Conservation (phyloP, 2,113 vertebrate genomes). For the Genyomyrus donnyi region DNA sequence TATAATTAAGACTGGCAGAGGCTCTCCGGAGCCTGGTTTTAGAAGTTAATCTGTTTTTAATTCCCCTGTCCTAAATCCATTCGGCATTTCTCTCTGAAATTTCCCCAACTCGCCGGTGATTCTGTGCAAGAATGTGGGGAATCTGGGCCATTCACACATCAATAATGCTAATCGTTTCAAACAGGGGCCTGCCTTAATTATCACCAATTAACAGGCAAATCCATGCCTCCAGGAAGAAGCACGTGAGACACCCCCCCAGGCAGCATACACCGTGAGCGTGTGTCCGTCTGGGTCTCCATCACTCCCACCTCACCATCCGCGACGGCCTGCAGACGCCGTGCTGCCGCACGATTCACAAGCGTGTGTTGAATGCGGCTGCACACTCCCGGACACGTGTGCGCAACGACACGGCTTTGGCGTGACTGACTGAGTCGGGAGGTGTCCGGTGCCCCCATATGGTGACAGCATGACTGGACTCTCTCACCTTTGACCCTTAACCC, state of each 20-base stretch:
- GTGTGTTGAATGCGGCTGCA: background rate
- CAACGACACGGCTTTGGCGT: background rate
- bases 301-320: background rate
- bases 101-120: background rate
- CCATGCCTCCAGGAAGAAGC: background rate
- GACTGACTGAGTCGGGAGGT: background rate
- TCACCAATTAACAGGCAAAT: background rate
- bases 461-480: background rate
- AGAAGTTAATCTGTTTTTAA: conserved; percentile 7
- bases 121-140: background rate
- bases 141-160: background rate
- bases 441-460: background rate
- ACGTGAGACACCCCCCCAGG: background rate
- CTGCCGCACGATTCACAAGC: background rate
- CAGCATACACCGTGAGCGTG: background rate
- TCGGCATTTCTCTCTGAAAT: background rate
- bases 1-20: conserved; percentile 5
- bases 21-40: background rate
- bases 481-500: background rate
- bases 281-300: background rate
- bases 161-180: background rate
- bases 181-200: background rate
- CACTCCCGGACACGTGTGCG: background rate
- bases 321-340: background rate
- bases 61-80: background rate